Base-by-base conservation (phyloP, 2,888 invertebrate species). In the Stenodema calcarata region DNA sequence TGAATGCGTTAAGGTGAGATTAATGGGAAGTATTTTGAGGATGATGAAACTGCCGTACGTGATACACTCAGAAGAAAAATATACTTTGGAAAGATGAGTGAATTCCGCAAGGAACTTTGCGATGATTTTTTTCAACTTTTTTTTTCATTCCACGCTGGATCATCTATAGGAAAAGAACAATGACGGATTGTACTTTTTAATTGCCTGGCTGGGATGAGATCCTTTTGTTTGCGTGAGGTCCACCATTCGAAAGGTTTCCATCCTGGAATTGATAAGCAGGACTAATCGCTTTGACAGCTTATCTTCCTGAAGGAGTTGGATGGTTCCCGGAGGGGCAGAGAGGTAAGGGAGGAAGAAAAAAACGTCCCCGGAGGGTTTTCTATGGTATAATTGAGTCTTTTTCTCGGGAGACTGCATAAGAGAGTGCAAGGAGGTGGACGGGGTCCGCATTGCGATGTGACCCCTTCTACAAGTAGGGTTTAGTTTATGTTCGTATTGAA, bases 401-500 rank as follows among this genome's bases (percentile, higher is more conserved):
- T 84, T 84, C 84, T 73, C 47, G 18, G 42, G 47, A 73, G 44
- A 73, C 84, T 84, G 84, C 84, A 84, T 84, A 75, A 84, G 84
- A 75, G 84, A 84, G 78, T 41, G 85, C 76, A 62, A 76, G 42
- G 23, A 54, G 86, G 69, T 75, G 84, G 84, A 78, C 76, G 78
- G 78, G 18, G 78, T 14, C 86, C 35, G 86, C 86, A 79, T 86
- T 76, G 86, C 78, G 79, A 76, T 30, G 84, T 54, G 73, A 47
- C 73, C 87, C 87, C 87, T 88, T 88, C 87, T 27, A 50, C 50
- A 82, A 84, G 86, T 86, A 23, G 86, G 84, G 84, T 87, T 88
- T 88, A 83, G 87, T 89, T 89, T 89, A 89, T 89, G 88, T 87
- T 87, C 88, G 87, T 88, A 89, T 89, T 89, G 88, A 89, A 89